Evolutionary conservation across 2,888 invertebrate species (phyloP).

Genomic region (Tethea ocularis): DNA sequence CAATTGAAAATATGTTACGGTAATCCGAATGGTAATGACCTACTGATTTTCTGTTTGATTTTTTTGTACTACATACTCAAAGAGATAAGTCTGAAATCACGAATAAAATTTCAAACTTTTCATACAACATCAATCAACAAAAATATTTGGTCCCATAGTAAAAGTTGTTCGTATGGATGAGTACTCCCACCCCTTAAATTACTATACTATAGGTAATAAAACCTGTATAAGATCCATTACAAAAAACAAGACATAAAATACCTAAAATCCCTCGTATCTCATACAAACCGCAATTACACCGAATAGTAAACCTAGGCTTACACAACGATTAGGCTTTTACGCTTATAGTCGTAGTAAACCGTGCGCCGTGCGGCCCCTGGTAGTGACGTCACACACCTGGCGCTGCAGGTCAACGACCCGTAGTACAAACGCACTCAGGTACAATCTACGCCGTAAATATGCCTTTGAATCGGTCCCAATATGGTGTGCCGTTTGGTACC

Average conservation of each 20-base stretch:
- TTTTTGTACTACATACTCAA: no score
- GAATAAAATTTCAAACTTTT: no score
- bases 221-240: neutral
- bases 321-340: neutral
- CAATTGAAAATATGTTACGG: no score
- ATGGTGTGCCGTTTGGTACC: neutral
- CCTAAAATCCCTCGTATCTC: neutral
- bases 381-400: conserved; percentile 41
- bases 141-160: no score
- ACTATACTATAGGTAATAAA: no score
- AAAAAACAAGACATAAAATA: neutral
- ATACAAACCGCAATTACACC: neutral
- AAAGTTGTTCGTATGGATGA: no score
- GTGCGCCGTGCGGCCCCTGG: conserved; percentile 22
- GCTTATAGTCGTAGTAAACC: conserved; percentile 4
- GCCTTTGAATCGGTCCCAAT: neutral
- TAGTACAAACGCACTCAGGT: neutral
- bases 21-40: no score
- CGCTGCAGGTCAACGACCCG: conserved; percentile 39
- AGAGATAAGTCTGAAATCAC: no score
- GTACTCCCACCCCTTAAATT: no score
- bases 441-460: neutral
- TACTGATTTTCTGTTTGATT: no score
- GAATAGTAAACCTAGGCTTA: neutral
- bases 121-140: no score